phyloP scores from a whole-genome alignment of 2,113 vertebrate species.

The Alexandromys fortis region DNA sequence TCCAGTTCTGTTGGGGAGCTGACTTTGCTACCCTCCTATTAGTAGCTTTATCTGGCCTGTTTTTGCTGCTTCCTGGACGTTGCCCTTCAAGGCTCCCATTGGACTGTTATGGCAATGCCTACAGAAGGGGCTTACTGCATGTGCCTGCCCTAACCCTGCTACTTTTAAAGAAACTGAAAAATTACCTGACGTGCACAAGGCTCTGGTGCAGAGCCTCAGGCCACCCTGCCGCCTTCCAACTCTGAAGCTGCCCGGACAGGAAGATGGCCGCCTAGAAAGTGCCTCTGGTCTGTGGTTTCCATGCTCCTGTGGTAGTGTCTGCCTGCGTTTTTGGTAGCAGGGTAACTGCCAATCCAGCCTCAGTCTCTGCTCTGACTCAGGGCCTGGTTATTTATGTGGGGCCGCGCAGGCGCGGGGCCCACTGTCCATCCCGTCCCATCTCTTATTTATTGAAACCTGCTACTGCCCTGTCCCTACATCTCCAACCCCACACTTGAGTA shows the following conservation, averaged over 20 bases:
- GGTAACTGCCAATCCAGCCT: conserved; percentile 31
- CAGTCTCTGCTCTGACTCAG: background rate
- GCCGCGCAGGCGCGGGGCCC: conserved; percentile 63
- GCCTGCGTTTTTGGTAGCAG: conserved; percentile 10
- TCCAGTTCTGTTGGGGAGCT: background rate
- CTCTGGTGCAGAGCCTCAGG: background rate
- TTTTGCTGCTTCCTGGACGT: conserved; percentile 63
- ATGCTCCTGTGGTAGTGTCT: conserved; percentile 2
- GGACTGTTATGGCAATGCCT: conserved; percentile 43
- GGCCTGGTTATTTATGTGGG: conserved; percentile 76
- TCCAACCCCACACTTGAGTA: conserved; percentile 44
- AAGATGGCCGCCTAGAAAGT: background rate
- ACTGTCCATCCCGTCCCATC: background rate
- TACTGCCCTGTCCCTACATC: conserved; percentile 25
- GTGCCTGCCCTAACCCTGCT: conserved; percentile 42
- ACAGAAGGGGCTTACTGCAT: conserved; percentile 62
- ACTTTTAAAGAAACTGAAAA: conserved; percentile 24
- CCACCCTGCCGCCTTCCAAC: background rate
- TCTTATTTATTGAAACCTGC: conserved; percentile 78
- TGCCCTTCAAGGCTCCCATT: background rate
- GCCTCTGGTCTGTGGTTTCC: background rate
- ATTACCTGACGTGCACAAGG: conserved; percentile 1
- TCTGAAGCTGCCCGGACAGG: background rate
- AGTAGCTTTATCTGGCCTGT: conserved; percentile 61
- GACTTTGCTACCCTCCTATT: conserved; percentile 4